Evolutionary conservation across 2,113 vertebrate genomes (phyloP).

Genomic region (Catagonus wagneri): DNA sequence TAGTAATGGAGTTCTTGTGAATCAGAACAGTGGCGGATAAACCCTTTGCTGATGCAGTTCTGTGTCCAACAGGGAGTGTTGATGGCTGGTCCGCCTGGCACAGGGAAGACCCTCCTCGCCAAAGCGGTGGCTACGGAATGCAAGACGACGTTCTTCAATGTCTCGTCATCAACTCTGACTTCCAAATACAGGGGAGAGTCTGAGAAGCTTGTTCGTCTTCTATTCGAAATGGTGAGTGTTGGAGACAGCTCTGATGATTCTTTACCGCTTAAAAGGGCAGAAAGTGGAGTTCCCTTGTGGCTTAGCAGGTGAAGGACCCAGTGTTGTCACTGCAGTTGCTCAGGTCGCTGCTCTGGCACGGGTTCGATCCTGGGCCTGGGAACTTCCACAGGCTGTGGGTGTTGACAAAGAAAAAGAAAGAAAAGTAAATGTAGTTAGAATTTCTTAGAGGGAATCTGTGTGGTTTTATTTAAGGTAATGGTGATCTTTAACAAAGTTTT

Average conservation of each 20-base stretch:
- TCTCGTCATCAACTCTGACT: slow-evolving; percentile 98
- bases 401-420: too few species aligned
- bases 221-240: slow-evolving; percentile 97
- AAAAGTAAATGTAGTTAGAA: slow-evolving; percentile 50
- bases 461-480: slow-evolving; percentile 25
- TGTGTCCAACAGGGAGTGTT: slow-evolving; percentile 92
- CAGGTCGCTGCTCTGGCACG: too few species aligned
- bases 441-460: neutral
- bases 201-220: slow-evolving; percentile 97
- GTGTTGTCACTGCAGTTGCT: too few species aligned
- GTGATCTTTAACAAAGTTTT: neutral
- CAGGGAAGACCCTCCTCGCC: slow-evolving; percentile 97
- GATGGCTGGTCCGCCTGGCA: slow-evolving; percentile 99
- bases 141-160: slow-evolving; percentile 98
- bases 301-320: too few species aligned
- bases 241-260: slow-evolving; percentile 45
- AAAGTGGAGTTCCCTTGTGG: neutral
- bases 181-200: slow-evolving; percentile 99
- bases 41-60: neutral
- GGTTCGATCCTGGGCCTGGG: too few species aligned
- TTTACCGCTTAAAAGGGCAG: slow-evolving; percentile 30
- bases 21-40: neutral
- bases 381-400: too few species aligned
- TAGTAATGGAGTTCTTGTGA: slow-evolving; percentile 2
- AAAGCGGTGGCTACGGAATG: slow-evolving; percentile 99